Conservation (phyloP, 35 echinoderm and acorn worm species). For the Nesometra sesokonis region DNA sequence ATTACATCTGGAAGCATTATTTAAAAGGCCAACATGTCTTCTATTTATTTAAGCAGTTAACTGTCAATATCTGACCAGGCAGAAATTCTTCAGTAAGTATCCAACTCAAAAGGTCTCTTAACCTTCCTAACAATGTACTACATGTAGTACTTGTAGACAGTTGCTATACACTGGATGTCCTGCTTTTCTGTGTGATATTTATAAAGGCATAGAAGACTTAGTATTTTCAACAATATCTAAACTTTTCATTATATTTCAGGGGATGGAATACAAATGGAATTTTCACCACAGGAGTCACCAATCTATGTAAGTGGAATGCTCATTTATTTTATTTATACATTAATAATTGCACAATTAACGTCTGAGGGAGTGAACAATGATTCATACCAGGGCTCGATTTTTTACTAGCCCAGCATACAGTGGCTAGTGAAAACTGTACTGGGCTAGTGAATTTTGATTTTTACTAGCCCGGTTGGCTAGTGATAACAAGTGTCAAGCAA, state of each 20-base stretch:
- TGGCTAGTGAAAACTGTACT: no score
- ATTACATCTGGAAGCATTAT: neutral
- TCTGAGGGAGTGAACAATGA: no score
- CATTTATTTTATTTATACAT: no score
- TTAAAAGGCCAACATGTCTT: neutral
- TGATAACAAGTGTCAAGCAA: no score
- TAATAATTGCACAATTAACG: no score
- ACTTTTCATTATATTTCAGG: neutral
- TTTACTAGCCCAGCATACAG: no score
- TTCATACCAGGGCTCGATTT: no score
- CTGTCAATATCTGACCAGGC: neutral
- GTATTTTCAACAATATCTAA: neutral
- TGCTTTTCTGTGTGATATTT: neutral
- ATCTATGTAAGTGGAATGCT: conserved; percentile 10
- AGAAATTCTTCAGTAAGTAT: neutral
- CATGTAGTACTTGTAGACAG: neutral
- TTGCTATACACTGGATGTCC: neutral
- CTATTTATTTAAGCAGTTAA: neutral
- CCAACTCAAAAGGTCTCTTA: neutral
- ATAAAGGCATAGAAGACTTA: neutral
- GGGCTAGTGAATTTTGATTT: no score
- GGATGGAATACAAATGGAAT: neutral
- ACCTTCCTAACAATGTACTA: neutral
- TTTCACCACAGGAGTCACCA: neutral
- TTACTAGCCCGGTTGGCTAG: no score